phyloP scores from a whole-genome alignment of 1,140 invertebrate species.

The Papilio helenus region DNA sequence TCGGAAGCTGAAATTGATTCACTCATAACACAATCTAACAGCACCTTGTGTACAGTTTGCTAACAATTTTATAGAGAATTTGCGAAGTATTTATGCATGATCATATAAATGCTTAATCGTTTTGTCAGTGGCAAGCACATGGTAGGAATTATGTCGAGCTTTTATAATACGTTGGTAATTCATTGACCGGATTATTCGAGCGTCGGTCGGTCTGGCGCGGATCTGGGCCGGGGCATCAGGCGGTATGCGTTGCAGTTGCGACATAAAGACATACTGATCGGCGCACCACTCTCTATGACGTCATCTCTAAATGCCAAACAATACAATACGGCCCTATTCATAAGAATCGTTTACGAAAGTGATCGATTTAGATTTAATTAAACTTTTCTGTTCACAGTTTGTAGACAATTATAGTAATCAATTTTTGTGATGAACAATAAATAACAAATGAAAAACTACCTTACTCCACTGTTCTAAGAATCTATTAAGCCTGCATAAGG shows the following conservation, averaged over 20 bases:
- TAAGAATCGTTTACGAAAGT: slow-evolving; percentile 1
- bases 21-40: no score
- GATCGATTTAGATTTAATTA: background rate
- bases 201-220: slow-evolving; percentile 21
- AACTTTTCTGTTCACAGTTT: background rate
- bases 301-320: slow-evolving; percentile 30
- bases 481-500: background rate
- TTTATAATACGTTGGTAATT: slow-evolving; percentile 23
- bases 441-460: background rate
- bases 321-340: slow-evolving; percentile 10
- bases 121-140: background rate
- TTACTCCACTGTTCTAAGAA: background rate
- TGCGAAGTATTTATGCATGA: no score
- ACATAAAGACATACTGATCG: slow-evolving; percentile 14
- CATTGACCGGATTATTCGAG: slow-evolving; percentile 23
- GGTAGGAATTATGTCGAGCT: background rate
- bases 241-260: slow-evolving; percentile 28
- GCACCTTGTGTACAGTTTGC: no score
- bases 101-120: background rate
- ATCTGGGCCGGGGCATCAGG: slow-evolving; percentile 11
- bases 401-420: background rate
- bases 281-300: slow-evolving; percentile 29
- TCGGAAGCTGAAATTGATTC: no score
- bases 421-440: no score
- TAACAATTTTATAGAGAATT: no score